Base-by-base conservation (phyloP, 1,140 invertebrate genomes). In the Metaphire vulgaris region DNA sequence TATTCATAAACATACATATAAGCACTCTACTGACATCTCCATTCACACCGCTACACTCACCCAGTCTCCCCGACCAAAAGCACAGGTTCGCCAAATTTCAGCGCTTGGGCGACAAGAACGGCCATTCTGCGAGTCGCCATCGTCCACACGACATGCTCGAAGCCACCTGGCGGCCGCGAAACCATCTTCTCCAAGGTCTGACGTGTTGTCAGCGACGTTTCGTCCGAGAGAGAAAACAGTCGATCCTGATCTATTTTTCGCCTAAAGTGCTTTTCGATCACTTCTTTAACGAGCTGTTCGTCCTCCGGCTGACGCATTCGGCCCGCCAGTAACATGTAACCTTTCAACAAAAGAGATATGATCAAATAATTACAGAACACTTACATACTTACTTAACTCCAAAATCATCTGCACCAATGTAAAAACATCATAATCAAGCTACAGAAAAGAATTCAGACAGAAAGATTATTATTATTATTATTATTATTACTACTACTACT, bases 11-110 rank as follows among this genome's bases (percentile, higher is more conserved):
- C n/a, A n/a, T n/a, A n/a, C n/a, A n/a, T n/a, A n/a, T n/a, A n/a
- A n/a, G n/a, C n/a, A n/a, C n/a, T n/a, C n/a, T n/a, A n/a, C n/a
- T n/a, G n/a, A n/a, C n/a, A n/a, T n/a, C n/a, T n/a, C n/a, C n/a
- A n/a, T n/a, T n/a, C n/a, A n/a, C n/a, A n/a, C n/a, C n/a, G n/a
- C n/a, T 30, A 1, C 1, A 81, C 80, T 71, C 83, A 87, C 85
- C 88, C 98, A 31, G 98, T 99, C 85, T 98, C 95, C 69, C 98
- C 98, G 12, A 99, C 95, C 29, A 99, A 86, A 14, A 99, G 85
- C 1, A 99, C 92, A 0, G 98, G 97, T 84, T 99, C 98, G 80
- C 93, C 90, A 80, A 96, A 99, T 79, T 91, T 89, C 78, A 96
- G 90, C 0, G 95, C 92, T 87, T 98, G 85, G 33, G 91, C 91